Evolutionary conservation across 2,113 vertebrate genomes (phyloP).

Genomic region (Calonectris borealis): DNA sequence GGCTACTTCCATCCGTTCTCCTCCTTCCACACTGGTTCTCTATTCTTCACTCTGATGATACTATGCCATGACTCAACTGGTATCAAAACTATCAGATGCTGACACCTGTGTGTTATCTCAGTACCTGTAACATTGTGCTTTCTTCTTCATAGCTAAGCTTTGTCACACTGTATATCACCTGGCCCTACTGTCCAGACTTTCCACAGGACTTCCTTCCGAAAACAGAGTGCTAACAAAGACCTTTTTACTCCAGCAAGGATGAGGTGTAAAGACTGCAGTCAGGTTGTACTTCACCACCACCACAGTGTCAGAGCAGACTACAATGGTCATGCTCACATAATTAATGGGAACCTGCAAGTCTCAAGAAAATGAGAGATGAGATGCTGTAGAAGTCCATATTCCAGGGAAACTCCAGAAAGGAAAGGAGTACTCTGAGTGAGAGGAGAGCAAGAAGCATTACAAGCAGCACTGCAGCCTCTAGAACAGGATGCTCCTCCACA

Average conservation of each 20-base stretch:
- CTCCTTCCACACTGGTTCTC: background rate
- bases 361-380: background rate
- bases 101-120: background rate
- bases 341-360: background rate
- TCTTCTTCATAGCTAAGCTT: background rate
- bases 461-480: background rate
- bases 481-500: background rate
- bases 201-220: background rate
- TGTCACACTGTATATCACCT: fast-evolving
- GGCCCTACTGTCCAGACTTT: background rate
- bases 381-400: background rate
- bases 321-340: background rate
- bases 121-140: background rate
- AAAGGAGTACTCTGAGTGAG: background rate
- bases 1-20: background rate
- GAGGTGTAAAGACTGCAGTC: background rate
- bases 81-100: background rate
- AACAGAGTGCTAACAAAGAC: background rate
- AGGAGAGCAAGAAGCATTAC: background rate
- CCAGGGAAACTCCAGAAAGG: background rate
- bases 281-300: background rate
- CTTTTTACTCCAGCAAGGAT: background rate
- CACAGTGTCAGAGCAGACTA: background rate
- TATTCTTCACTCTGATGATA: background rate
- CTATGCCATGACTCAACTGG: background rate